These are phyloP conservation scores for Palythoa grandis DNA, from an alignment of 92 coral and sea anemone species.

Conservation along the genomic window DNA sequence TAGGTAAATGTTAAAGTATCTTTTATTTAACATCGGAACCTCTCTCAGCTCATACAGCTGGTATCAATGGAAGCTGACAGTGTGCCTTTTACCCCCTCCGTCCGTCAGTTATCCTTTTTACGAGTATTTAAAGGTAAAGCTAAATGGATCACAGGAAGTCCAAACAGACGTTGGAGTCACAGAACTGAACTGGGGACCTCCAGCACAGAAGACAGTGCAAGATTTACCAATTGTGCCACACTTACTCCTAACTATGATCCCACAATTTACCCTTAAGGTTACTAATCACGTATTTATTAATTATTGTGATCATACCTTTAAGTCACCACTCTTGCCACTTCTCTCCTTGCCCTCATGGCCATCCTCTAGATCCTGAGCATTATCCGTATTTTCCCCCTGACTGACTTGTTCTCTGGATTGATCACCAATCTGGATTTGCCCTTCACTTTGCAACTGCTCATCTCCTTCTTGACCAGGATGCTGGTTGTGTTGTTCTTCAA, in stretches of 20 bases:
- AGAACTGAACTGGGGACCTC: too few species aligned
- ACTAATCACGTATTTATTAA: neutral
- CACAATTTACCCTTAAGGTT: neutral
- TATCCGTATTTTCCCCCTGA: slow-evolving; percentile 36
- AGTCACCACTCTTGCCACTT: neutral
- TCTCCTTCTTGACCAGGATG: neutral
- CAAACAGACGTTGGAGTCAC: too few species aligned
- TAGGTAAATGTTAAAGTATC: too few species aligned
- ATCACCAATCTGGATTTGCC: slow-evolving; percentile 44
- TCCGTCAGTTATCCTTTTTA: too few species aligned
- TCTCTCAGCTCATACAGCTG: too few species aligned
- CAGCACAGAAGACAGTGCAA: too few species aligned
- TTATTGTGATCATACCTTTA: slow-evolving; percentile 8
- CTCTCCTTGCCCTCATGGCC: slow-evolving; percentile 8
- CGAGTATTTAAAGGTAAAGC: too few species aligned
- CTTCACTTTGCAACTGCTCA: slow-evolving; percentile 44
- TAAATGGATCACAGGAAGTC: too few species aligned
- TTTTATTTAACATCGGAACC: too few species aligned
- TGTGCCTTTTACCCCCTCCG: too few species aligned
- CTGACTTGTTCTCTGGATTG: slow-evolving; percentile 41
- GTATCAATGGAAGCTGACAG: too few species aligned
- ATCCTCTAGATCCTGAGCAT: slow-evolving; percentile 2
- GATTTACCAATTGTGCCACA: too few species aligned
- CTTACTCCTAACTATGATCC: neutral
- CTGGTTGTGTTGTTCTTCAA: neutral